phyloP scores from a whole-genome alignment of 2,797 vertebrate genomes.

The Manis crassicaudata region DNA sequence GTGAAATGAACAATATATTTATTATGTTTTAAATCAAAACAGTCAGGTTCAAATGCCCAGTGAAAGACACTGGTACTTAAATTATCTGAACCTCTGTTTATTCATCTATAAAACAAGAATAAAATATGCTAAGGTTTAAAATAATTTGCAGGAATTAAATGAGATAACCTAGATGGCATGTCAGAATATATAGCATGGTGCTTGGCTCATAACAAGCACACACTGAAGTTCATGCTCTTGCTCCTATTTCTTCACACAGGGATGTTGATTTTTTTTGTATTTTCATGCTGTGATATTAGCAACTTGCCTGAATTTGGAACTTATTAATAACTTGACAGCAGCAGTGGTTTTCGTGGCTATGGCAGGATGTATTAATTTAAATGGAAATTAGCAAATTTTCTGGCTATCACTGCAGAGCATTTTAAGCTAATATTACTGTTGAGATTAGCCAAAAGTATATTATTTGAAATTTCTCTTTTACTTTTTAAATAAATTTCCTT shows the following conservation, averaged over 20 bases:
- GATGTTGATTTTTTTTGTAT: not conserved
- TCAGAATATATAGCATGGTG: not conserved
- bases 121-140: not conserved
- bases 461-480: not conserved
- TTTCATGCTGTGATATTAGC: not conserved
- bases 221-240: not conserved
- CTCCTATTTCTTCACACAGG: not conserved
- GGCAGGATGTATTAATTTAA: not conserved
- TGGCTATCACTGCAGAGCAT: not conserved
- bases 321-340: not conserved
- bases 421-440: not conserved
- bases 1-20: not conserved
- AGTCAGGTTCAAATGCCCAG: not conserved
- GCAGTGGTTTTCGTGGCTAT: not conserved
- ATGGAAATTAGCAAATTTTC: not conserved
- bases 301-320: not conserved
- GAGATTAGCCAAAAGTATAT: not conserved
- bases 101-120: not conserved
- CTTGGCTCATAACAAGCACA: not conserved
- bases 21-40: not conserved
- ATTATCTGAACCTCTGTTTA: not conserved
- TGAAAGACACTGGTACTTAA: not conserved
- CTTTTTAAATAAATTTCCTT: not conserved
- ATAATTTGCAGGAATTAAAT: not conserved
- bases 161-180: not conserved